These are phyloP conservation scores for Hipposideros larvatus DNA, from an alignment of 2,797 vertebrate species.

Conservation along the genomic window DNA sequence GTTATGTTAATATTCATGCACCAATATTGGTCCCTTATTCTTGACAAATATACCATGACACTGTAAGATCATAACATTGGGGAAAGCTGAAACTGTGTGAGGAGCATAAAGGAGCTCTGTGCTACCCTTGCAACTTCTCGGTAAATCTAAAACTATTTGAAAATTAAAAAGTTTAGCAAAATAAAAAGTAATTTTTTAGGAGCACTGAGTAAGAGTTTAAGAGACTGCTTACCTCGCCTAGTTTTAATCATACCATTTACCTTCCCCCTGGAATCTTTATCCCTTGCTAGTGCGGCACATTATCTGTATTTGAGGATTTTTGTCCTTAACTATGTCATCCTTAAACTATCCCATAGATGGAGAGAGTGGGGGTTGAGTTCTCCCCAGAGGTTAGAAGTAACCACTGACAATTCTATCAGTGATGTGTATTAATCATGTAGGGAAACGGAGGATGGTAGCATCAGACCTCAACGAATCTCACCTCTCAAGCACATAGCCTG, in stretches of 20 bases:
- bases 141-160: background rate
- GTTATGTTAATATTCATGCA: background rate
- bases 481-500: background rate
- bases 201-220: background rate
- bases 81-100: background rate
- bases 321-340: background rate
- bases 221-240: background rate
- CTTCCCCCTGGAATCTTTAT: background rate
- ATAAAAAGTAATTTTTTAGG: background rate
- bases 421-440: background rate
- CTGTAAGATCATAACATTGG: background rate
- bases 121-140: background rate
- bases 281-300: background rate
- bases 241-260: background rate
- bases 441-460: background rate
- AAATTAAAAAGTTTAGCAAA: background rate
- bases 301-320: background rate
- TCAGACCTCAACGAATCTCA: background rate
- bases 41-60: background rate
- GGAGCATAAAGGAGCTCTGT: background rate
- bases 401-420: background rate
- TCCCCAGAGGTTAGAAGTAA: background rate
- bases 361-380: background rate
- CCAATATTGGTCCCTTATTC: background rate
- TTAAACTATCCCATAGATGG: background rate